Conservation (phyloP, 2,888 invertebrate genomes). For the Sinodicranocentrus sp. region DNA sequence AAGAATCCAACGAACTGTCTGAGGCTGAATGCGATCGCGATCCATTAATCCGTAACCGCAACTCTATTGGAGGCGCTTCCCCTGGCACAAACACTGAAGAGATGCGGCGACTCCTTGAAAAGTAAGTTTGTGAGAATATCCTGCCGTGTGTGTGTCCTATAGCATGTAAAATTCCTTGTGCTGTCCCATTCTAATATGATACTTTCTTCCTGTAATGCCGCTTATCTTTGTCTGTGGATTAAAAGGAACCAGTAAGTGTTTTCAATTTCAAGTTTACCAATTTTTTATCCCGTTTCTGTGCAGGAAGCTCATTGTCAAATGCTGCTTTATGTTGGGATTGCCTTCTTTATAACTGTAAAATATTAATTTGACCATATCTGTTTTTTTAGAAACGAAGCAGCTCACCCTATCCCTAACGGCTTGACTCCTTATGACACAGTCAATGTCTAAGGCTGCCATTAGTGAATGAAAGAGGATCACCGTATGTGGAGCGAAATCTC, state of each 20-base stretch:
- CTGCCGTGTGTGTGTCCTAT: neutral
- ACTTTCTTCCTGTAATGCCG: constrained; percentile 56
- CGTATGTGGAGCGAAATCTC: constrained; percentile 15
- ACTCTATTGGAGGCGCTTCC: constrained; percentile 70
- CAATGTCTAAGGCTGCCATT: constrained; percentile 90
- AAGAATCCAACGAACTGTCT: constrained; percentile 96
- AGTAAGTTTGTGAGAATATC: constrained; percentile 85
- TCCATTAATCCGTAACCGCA: constrained; percentile 82
- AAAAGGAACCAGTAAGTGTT: constrained; percentile 67
- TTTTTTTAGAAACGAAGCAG: constrained; percentile 90
- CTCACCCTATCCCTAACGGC: constrained; percentile 88
- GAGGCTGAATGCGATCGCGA: constrained; percentile 94
- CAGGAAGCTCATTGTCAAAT: no score
- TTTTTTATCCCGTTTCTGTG: neutral
- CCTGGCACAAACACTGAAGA: constrained; percentile 86
- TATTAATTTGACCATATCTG: neutral
- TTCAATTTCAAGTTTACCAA: constrained; percentile 15
- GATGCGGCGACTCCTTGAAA: constrained; percentile 98
- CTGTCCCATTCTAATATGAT: constrained; percentile 41
- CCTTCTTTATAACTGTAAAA: neutral
- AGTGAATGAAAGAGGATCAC: constrained; percentile 18
- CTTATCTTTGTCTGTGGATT: constrained; percentile 62
- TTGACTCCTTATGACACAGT: constrained; percentile 99
- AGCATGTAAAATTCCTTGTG: no score
- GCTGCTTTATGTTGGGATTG: no score